These are phyloP conservation scores for Anhinga rufa DNA, from an alignment of 2,113 vertebrate species.

Conservation along the genomic window DNA sequence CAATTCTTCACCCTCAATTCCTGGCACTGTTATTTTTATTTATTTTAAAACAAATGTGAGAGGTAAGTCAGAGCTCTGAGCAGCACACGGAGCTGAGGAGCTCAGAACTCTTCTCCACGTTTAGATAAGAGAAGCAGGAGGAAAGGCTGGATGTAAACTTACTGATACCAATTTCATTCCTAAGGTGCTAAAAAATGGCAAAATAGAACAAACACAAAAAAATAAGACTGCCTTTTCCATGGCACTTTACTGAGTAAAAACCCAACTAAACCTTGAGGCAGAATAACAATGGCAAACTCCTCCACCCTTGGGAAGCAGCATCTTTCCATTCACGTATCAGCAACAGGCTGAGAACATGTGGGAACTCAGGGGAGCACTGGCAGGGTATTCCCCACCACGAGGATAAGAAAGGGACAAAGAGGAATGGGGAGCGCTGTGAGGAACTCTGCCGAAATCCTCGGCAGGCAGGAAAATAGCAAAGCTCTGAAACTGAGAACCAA, in stretches of 20 bases:
- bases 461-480: neutral
- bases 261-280: neutral
- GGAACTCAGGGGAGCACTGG: neutral
- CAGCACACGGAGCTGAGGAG: neutral
- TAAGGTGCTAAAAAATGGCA: neutral
- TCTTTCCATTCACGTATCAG: neutral
- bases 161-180: neutral
- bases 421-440: neutral
- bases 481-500: neutral
- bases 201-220: neutral
- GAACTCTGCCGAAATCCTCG: neutral
- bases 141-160: neutral
- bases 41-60: conserved; percentile 10
- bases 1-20: neutral
- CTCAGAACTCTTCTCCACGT: neutral
- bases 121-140: neutral
- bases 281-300: neutral
- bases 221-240: neutral
- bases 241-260: neutral
- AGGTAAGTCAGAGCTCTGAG: neutral
- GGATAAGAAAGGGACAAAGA: neutral
- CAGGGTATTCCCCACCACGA: neutral
- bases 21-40: neutral
- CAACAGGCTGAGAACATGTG: neutral
- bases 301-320: neutral